These are phyloP conservation scores for Polyommatus icarus DNA, from an alignment of 2,888 invertebrate genomes.

Conservation along the genomic window DNA sequence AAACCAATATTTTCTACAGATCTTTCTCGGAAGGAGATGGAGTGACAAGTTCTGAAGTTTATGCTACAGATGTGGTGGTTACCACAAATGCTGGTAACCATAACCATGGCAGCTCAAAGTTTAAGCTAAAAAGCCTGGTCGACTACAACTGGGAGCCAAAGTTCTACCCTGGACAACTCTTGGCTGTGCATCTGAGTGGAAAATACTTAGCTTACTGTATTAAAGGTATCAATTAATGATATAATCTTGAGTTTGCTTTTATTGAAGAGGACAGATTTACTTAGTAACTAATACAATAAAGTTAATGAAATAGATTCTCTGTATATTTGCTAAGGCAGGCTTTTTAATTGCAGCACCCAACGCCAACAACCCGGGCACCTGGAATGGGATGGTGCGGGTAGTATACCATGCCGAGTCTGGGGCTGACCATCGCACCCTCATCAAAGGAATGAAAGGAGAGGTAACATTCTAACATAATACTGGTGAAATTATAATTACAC, in stretches of 20 bases:
- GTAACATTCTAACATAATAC: slow-evolving; percentile 44
- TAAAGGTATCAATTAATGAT: slow-evolving; percentile 82
- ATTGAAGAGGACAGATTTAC: neutral
- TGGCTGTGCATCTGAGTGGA: slow-evolving; percentile 92
- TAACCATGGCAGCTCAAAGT: slow-evolving; percentile 92
- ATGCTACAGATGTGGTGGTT: slow-evolving; percentile 83
- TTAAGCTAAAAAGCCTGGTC: slow-evolving; percentile 93
- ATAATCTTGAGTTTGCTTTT: no score
- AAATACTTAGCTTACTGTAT: slow-evolving; percentile 94
- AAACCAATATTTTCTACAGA: slow-evolving; percentile 52
- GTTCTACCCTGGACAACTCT: slow-evolving; percentile 91
- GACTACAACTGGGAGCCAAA: slow-evolving; percentile 96
- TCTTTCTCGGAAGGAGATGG: slow-evolving; percentile 82
- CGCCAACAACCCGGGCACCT: slow-evolving; percentile 63
- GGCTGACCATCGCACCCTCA: slow-evolving; percentile 86
- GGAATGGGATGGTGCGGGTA: slow-evolving; percentile 89
- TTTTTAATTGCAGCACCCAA: slow-evolving; percentile 57
- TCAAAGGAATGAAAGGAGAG: slow-evolving; percentile 91
- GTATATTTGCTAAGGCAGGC: no score
- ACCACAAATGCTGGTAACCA: slow-evolving; percentile 86
- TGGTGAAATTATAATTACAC: no score
- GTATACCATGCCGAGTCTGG: slow-evolving; percentile 84
- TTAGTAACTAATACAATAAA: no score
- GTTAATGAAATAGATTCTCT: no score
- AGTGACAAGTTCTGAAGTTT: slow-evolving; percentile 78